Base-by-base conservation (phyloP, 2,888 invertebrate species). In the Sphaeridia pumilis region DNA sequence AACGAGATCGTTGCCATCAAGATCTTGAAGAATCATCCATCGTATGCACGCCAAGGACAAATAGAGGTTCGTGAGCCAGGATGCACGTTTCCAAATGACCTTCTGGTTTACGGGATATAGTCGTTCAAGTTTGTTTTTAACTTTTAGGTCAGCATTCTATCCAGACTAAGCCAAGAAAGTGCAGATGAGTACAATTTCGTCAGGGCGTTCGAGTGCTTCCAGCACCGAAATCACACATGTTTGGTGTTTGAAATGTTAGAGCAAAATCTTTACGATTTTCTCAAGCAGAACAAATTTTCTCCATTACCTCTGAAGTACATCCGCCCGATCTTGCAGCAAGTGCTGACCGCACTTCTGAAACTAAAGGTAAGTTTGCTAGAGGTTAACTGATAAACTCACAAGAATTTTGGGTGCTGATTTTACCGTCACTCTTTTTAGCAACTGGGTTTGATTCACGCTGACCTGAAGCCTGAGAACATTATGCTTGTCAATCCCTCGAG, bases 1-100 rank as follows among this genome's bases (percentile, higher is more conserved):
- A 98, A 94, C 72, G 97, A 99, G 75, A 97, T 99, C 70, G 97
- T 98, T 69, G 98, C 98, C 71, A 98, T 99, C 73, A 99, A 99
- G 78, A 99, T 99, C 72, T 78, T 99, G 57, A 99, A 99, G 77
- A 99, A 99, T 77, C 98, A 99, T 76, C 98, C 98, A 64, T 97
- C 95, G 67, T 99, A 99, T 77, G 97, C 97, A 65, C 83, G 98
- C 68, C 98, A 98, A 78, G 98, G 98, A 66, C 98, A 99, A 78
- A 98, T 99, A 74, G 98, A 99, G 82, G 97, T 93, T 61, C 72
- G 73, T 14, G 12, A n/a, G n/a, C n/a, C n/a, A n/a, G n/a, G n/a
- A n/a, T n/a, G n/a, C n/a, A n/a, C n/a, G n/a, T n/a, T n/a, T n/a
- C n/a, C n/a, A n/a, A n/a, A n/a, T n/a, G n/a, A n/a, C n/a, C n/a